A percentile compares a stretch with the other conserved stretches of the same genome.
Conservation (phyloP, 2,888 invertebrate genomes). For the Cabera pusaria region DNA sequence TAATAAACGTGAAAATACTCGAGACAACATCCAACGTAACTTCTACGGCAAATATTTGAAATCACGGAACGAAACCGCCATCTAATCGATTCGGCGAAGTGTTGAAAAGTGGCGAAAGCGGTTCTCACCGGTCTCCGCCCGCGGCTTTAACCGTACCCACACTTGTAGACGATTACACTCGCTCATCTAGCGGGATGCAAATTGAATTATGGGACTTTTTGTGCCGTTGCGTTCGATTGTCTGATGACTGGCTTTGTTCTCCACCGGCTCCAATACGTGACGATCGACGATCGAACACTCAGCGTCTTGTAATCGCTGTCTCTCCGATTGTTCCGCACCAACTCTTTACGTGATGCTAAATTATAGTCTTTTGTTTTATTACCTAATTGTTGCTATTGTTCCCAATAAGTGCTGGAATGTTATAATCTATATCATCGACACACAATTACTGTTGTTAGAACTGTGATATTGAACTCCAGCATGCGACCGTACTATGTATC, state of each 20-base stretch:
- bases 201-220: conserved; percentile 83
- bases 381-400: conserved; percentile 78
- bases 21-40: conserved; percentile 28
- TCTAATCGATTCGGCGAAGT: conserved; percentile 79
- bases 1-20: conserved; percentile 3
- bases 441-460: conserved; percentile 42
- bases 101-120: conserved; percentile 79
- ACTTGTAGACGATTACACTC: conserved; percentile 68
- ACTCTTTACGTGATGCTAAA: conserved; percentile 71
- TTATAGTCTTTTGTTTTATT: conserved; percentile 78
- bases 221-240: conserved; percentile 70
- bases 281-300: conserved; percentile 72
- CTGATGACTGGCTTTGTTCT: conserved; percentile 75
- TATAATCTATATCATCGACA: conserved; percentile 48
- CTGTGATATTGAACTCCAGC: conserved; percentile 31
- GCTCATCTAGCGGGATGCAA: conserved; percentile 80
- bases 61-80: conserved; percentile 60
- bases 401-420: conserved; percentile 56
- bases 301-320: conserved; percentile 68
- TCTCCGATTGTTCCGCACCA: conserved; percentile 66
- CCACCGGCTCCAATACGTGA: conserved; percentile 71
- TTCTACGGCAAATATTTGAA: conserved; percentile 48
- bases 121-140: conserved; percentile 67
- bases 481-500: conserved; percentile 27
- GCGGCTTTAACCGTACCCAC: conserved; percentile 67